Evolutionary conservation across 2,113 vertebrate genomes (phyloP), one percentile per base, ranked within the genome.

Genomic region (Carassius gibelio): DNA sequence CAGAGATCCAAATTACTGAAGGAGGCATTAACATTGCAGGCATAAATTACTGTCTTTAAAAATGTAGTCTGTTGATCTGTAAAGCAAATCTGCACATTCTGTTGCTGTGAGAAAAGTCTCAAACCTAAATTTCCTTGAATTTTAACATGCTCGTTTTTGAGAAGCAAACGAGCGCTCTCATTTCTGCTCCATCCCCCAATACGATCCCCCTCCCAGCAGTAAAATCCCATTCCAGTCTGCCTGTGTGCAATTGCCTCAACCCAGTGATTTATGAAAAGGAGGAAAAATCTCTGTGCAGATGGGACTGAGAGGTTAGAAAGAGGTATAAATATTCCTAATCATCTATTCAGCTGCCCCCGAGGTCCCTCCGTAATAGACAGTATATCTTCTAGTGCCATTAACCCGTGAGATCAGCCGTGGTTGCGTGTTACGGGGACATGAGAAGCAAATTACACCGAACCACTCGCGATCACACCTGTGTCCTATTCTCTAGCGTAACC

Each of bases 211-310:
- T 84, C 87, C 90, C 83, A 77, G 75, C 75, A 55, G 88, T 82
- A 90, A 91, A 89, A 85, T 90, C 90, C 86, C 90, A 86, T 89
- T 91, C 83, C 85, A 86, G 55, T 84, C 23, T 88, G 88, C 72
- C 48, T 89, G 91, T 82, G 88, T 93, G 93, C 90, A 94, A 92
- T 93, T 93, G 91, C 91, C 87, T 94, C 91, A 90, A 92, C 90
- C 90, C 90, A 93, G 89, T 91, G 92, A 93, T 94, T 94, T 93
- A 94, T 92, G 88, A 92, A 93, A 92, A 92, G 88, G 50, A 91
- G 87, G 75, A 92, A 92, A 91, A 91, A 91, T 91, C 79, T 89
- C 80, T 61, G 57, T 88, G 86, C 92, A 93, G 92, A 93, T 92
- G 92, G 91, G 90, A 84, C 88, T 62, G 57, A 72, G 64, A 75